Evolutionary conservation across 2,797 vertebrate genomes (phyloP).

Genomic region (Rhinoraja longicauda): DNA sequence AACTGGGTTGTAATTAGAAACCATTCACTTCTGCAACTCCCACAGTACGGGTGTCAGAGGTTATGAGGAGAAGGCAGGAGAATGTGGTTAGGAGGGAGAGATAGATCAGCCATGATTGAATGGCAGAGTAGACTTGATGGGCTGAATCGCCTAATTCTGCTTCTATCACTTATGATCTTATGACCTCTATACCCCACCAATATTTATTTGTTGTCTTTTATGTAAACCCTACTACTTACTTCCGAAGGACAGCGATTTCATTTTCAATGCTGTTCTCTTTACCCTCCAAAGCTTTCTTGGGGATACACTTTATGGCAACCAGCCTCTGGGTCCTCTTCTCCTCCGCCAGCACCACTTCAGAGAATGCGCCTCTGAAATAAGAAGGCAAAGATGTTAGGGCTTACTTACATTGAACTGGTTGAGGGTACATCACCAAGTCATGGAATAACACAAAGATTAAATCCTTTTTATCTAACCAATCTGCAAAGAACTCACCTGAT

Average conservation of each 20-base stretch:
- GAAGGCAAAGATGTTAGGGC: slow-evolving; percentile 42
- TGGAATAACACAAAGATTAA: not conserved
- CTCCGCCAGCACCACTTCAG: slow-evolving; percentile 90
- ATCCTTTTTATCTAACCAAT: not conserved
- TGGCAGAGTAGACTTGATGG: too few species aligned
- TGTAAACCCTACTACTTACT: slow-evolving; percentile 64
- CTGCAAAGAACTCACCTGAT: not conserved
- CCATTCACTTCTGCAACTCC: not conserved
- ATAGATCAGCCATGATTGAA: too few species aligned
- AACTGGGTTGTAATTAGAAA: not conserved
- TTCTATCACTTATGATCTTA: too few species aligned
- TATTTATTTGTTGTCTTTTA: not conserved
- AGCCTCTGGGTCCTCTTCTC: slow-evolving; percentile 81
- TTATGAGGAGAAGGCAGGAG: too few species aligned
- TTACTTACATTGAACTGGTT: not conserved
- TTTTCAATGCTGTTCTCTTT: slow-evolving; percentile 97
- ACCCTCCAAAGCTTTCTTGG: slow-evolving; percentile 88
- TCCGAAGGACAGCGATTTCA: slow-evolving; percentile 91
- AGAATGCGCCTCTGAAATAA: slow-evolving; percentile 81
- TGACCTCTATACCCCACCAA: too few species aligned
- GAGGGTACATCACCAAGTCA: not conserved
- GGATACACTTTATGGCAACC: slow-evolving; percentile 94
- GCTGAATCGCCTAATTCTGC: too few species aligned
- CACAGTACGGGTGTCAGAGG: too few species aligned
- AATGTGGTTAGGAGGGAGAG: too few species aligned